These are phyloP conservation scores for Heliconius sara DNA, from an alignment of 2,888 invertebrate genomes.

Conservation along the genomic window DNA sequence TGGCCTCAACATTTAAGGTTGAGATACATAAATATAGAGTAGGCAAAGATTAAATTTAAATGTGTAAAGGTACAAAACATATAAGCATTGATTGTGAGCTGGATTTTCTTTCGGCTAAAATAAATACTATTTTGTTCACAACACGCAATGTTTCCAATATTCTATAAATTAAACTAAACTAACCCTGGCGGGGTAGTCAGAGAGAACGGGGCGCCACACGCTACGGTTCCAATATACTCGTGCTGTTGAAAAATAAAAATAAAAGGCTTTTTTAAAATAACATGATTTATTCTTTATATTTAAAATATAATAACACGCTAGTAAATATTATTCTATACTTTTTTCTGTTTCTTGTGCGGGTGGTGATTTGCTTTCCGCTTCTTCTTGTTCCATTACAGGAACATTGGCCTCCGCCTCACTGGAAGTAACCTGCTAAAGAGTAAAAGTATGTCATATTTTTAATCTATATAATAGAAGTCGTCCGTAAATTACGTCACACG, in stretches of 20 bases:
- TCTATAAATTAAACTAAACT: too few species aligned
- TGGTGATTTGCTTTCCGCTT: background rate
- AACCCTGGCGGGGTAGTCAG: too few species aligned
- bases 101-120: too few species aligned
- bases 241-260: constrained; percentile 34
- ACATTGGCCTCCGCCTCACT: background rate
- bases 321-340: background rate
- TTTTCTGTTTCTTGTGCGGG: background rate
- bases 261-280: background rate
- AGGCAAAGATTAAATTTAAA: too few species aligned
- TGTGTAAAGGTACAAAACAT: too few species aligned
- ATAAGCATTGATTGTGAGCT: too few species aligned
- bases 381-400: background rate
- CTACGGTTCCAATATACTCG: background rate
- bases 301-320: constrained; percentile 9
- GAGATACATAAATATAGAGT: too few species aligned
- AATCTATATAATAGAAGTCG: background rate
- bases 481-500: too few species aligned
- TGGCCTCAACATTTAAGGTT: too few species aligned
- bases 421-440: constrained; percentile 9
- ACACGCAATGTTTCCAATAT: background rate
- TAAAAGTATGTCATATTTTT: background rate
- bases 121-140: background rate
- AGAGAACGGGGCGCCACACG: too few species aligned
- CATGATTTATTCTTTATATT: constrained; percentile 15